phyloP scores from a whole-genome alignment of 2,888 invertebrate genomes.

The Bembecia ichneumoniformis region DNA sequence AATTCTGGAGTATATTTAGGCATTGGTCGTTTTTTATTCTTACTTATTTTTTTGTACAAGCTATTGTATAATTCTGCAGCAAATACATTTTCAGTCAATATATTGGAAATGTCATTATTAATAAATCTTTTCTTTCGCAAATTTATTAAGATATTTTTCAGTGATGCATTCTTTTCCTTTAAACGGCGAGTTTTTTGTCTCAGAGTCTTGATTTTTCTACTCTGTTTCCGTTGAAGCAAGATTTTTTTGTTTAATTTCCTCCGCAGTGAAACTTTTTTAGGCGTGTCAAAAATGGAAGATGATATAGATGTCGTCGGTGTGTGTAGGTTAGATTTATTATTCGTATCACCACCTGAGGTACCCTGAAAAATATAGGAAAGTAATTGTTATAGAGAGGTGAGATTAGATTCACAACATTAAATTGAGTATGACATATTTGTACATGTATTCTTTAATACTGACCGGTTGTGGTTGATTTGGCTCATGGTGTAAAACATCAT shows the following conservation, averaged over 20 bases:
- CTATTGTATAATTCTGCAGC: constrained; percentile 7
- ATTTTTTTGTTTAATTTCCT: not conserved
- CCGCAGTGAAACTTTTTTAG: not conserved
- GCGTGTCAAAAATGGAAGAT: constrained; percentile 3
- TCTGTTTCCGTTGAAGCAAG: not conserved
- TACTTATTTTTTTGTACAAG: constrained; percentile 4
- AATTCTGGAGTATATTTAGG: too few species aligned
- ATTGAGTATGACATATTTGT: too few species aligned
- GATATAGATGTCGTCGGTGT: too few species aligned
- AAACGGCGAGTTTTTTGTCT: not conserved
- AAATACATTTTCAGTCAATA: constrained; percentile 5
- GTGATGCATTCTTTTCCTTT: constrained; percentile 6
- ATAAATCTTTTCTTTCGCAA: constrained; percentile 6
- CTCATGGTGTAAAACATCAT: too few species aligned
- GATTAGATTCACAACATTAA: too few species aligned
- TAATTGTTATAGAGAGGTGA: too few species aligned
- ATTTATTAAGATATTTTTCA: constrained; percentile 5
- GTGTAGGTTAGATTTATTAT: too few species aligned
- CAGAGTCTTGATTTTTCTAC: constrained; percentile 2
- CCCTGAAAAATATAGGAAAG: too few species aligned
- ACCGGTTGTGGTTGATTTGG: too few species aligned
- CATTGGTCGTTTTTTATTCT: not conserved
- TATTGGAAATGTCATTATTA: constrained; percentile 4
- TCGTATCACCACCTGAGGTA: too few species aligned
- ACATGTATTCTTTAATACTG: too few species aligned